These are phyloP conservation scores for Atrichornis clamosus DNA, from an alignment of 2,113 vertebrate genomes.

Conservation along the genomic window DNA sequence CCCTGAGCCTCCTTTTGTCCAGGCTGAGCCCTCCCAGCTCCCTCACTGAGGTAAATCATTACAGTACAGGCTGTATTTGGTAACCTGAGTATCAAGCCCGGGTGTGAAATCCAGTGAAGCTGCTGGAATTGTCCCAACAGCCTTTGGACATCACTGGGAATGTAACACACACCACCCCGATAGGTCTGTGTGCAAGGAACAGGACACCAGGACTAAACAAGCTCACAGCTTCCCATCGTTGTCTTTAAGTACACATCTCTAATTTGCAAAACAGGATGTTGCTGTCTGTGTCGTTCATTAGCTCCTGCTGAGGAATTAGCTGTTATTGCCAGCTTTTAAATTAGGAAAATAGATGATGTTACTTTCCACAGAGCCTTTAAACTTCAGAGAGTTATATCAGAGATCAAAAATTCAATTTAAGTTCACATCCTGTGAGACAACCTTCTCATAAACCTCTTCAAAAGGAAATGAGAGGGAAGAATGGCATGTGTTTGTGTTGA, in stretches of 20 bases:
- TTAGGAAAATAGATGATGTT: neutral
- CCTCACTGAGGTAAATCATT: no score
- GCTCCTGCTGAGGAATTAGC: neutral
- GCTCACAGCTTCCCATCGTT: neutral
- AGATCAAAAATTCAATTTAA: neutral
- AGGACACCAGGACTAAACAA: neutral
- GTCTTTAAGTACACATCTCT: neutral
- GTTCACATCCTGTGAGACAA: neutral
- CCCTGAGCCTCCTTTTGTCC: neutral
- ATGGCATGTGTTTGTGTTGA: neutral
- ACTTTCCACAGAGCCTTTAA: neutral
- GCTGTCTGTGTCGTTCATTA: neutral
- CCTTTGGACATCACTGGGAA: neutral
- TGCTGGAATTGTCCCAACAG: neutral
- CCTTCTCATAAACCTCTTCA: neutral
- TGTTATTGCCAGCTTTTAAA: neutral
- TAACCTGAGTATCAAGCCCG: neutral
- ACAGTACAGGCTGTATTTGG: fast-evolving
- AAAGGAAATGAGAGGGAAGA: neutral
- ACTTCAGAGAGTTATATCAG: neutral
- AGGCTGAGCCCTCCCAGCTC: neutral
- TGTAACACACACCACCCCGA: fast-evolving
- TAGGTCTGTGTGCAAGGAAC: neutral
- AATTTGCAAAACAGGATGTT: neutral
- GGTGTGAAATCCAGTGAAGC: neutral